These are phyloP conservation scores for Pachypsylla venusta DNA, from an alignment of 1,140 invertebrate species.

Conservation along the genomic window DNA sequence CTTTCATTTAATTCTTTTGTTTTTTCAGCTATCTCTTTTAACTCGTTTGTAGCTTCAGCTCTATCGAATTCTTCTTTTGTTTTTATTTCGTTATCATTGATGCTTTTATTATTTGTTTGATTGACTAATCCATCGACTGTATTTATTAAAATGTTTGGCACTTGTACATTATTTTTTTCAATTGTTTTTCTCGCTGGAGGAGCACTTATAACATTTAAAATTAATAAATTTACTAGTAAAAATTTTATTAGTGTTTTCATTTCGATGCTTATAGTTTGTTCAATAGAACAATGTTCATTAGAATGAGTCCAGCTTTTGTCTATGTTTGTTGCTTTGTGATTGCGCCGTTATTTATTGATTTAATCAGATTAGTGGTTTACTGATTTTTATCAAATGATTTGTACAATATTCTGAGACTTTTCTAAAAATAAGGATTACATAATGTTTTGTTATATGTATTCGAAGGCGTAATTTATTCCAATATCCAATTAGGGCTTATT, in stretches of 20 bases:
- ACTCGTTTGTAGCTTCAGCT: not conserved
- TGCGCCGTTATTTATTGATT: too few species aligned
- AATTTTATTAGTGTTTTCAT: not conserved
- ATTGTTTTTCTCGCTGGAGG: not conserved
- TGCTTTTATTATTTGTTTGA: not conserved
- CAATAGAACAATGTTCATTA: too few species aligned
- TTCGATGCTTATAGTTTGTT: too few species aligned
- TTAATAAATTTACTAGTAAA: not conserved
- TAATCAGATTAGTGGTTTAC: too few species aligned
- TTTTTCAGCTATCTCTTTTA: constrained; percentile 7
- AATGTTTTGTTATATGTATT: too few species aligned
- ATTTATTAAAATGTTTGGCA: not conserved
- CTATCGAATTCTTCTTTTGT: constrained; percentile 1
- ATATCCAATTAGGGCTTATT: too few species aligned
- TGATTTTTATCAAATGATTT: too few species aligned
- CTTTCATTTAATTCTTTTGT: constrained; percentile 6
- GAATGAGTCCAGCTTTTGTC: too few species aligned
- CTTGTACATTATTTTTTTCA: not conserved
- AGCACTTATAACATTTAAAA: not conserved
- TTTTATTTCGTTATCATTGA: not conserved
- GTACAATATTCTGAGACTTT: too few species aligned
- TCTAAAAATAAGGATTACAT: too few species aligned
- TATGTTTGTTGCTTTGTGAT: too few species aligned
- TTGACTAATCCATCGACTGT: not conserved
- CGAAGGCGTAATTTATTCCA: too few species aligned